Conservation (phyloP, 2,888 invertebrate genomes). For the Nomada hirtipes region DNA sequence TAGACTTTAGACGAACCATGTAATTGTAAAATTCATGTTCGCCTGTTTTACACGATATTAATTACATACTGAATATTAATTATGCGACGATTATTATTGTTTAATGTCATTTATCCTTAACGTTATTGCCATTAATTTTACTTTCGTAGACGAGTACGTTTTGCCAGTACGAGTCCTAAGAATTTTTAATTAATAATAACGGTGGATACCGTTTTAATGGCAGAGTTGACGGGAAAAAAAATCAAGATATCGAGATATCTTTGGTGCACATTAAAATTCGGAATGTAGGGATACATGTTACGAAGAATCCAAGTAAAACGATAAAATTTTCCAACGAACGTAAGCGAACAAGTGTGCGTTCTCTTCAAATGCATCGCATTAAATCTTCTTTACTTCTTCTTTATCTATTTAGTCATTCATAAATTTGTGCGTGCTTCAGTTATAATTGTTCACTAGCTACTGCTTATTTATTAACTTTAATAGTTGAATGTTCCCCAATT, state of each 20-base stretch:
- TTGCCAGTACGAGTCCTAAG: constrained; percentile 21
- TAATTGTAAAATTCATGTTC: constrained; percentile 36
- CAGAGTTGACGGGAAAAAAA: not conserved
- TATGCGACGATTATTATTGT: constrained; percentile 63
- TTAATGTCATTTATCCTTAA: constrained; percentile 56
- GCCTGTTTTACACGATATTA: constrained; percentile 50
- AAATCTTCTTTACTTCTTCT: not conserved
- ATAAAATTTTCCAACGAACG: constrained; percentile 15
- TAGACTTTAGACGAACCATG: constrained; percentile 40
- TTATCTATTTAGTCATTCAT: not conserved
- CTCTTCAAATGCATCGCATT: constrained; percentile 37
- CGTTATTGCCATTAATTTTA: constrained; percentile 53
- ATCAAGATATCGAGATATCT: not conserved
- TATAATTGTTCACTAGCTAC: constrained; percentile 6
- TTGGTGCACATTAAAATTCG: not conserved
- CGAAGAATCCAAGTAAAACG: constrained; percentile 1
- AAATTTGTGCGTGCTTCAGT: constrained; percentile 51
- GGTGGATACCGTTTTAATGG: not conserved
- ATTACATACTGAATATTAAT: constrained; percentile 57
- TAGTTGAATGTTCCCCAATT: not conserved
- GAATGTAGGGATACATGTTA: constrained; percentile 33
- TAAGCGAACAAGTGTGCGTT: constrained; percentile 48
- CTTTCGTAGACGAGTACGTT: constrained; percentile 47
- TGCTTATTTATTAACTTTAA: not conserved
- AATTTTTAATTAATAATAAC: constrained; percentile 22